Evolutionary conservation across 2,113 vertebrate species (phyloP), one percentile per base, ranked within the genome.

Genomic region (Sitta europaea): DNA sequence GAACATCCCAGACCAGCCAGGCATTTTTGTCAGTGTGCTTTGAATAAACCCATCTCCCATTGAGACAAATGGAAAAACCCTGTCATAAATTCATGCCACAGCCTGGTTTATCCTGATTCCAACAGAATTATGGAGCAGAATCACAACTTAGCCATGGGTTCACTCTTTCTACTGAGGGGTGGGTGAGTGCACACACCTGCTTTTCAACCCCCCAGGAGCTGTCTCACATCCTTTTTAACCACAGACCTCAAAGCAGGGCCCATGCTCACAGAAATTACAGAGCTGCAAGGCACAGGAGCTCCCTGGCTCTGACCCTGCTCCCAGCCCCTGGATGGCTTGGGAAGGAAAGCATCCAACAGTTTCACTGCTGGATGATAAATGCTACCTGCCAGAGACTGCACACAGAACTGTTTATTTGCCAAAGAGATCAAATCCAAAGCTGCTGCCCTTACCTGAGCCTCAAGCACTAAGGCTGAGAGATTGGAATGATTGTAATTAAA

Each of bases 111-210:
- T 33, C 54, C 77, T 14, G n/a, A 22, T 47, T 75, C 88, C 33
- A 54, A 11, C 0, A 14, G 17, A 74, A 19, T 31, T 5, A 10
- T 0, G 2, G 5, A 10, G 28, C 3, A 66, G 43, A 58, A 29
- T 28, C 61, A 59, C 33, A 54, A 4, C n/a, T 25, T 6, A 78
- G 68, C 51, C 55, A 33, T 1, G 53, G 17, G 24, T 23, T 54
- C 16, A 2, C 58, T 79, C 42, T 17, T n/a, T 2, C 11, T 28
- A 0, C 24, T n/a, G 53, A 75, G 47, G 65, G 67, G 15, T 21
- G 62, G 55, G 42, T 54, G 43, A 62, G 84, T 17, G 29, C 5
- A 53, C 47, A 72, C 62, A 21, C 18, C 29, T 5, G 61, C 54
- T 78, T 43, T 36, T 45, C 19, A 68, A 86, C 27, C n/a, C 58